These are phyloP conservation scores for Megamerina dolium DNA, from an alignment of 2,888 invertebrate species.

Conservation along the genomic window DNA sequence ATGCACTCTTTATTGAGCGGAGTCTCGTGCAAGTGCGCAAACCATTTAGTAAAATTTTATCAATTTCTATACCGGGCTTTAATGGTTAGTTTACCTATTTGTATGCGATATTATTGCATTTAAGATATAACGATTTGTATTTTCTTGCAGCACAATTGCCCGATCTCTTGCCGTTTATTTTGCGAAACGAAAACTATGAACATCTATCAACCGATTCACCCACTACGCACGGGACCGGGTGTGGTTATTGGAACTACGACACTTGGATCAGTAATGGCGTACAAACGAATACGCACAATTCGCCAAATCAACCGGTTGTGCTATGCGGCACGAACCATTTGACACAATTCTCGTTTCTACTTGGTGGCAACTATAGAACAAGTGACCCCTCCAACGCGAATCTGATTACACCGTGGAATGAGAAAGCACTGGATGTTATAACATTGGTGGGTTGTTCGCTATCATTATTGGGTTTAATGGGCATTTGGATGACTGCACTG, in stretches of 20 bases:
- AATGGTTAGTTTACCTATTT: conserved; percentile 31
- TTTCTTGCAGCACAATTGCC: conserved; percentile 47
- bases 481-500: conserved; percentile 57
- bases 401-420: conserved; percentile 44
- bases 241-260: conserved; percentile 60
- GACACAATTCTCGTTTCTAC: conserved; percentile 58
- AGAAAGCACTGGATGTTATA: conserved; percentile 53
- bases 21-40: conserved; percentile 33
- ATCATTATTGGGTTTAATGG: conserved; percentile 56
- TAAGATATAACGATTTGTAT: background rate
- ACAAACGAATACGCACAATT: conserved; percentile 28
- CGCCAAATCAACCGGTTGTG: conserved; percentile 33
- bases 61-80: conserved; percentile 57
- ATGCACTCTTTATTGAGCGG: conserved; percentile 55
- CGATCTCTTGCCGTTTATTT: conserved; percentile 52
- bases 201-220: conserved; percentile 7
- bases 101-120: background rate
- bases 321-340: conserved; percentile 55
- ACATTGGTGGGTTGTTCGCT: conserved; percentile 56
- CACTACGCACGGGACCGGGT: conserved; percentile 35
- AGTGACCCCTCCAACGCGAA: conserved; percentile 32
- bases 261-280: conserved; percentile 57
- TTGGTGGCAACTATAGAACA: conserved; percentile 38
- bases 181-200: conserved; percentile 27
- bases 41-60: conserved; percentile 53